A percentile compares a stretch with the other conserved stretches of the same genome.
phyloP scores from a whole-genome alignment of 2,888 invertebrate species.

The Calameuta filiformis region DNA sequence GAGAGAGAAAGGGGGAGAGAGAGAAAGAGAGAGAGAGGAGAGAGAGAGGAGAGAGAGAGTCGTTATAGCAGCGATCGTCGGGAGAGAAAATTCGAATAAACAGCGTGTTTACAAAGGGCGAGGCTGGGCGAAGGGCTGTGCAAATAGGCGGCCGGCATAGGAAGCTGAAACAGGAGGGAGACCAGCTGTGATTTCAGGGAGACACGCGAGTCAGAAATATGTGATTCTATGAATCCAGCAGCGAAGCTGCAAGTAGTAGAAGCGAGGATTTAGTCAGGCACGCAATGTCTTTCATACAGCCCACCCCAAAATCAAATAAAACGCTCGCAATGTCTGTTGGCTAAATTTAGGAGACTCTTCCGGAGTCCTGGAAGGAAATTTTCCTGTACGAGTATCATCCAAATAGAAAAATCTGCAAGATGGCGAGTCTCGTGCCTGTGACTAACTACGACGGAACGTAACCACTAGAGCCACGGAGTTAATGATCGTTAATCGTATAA shows the following conservation, averaged over 20 bases:
- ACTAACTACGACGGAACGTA: too few relatives aligned
- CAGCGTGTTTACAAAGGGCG: constrained; percentile 3
- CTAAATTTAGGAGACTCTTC: constrained; percentile 3
- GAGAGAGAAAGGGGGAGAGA: too few relatives aligned
- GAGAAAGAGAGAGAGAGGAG: background rate
- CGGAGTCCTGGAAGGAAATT: background rate
- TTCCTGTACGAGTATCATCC: background rate
- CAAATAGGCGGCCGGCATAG: constrained; percentile 5
- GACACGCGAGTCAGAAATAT: constrained; percentile 2
- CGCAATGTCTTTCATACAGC: background rate
- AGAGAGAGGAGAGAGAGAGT: background rate
- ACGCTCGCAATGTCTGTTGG: background rate
- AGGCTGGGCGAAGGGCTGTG: background rate
- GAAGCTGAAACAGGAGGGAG: constrained; percentile 11
- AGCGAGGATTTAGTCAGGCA: background rate
- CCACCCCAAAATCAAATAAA: constrained; percentile 12
- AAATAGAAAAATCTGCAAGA: too few relatives aligned
- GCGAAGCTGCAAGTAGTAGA: background rate
- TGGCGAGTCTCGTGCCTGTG: too few relatives aligned
- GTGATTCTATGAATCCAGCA: background rate
- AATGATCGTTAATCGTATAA: too few relatives aligned
- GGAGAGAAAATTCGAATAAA: constrained; percentile 3
- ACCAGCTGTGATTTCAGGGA: constrained; percentile 16
- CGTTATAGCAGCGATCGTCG: background rate
- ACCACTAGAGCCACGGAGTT: too few relatives aligned